These are phyloP conservation scores for Allygus modestus DNA, from an alignment of 2,888 invertebrate genomes.

Conservation along the genomic window DNA sequence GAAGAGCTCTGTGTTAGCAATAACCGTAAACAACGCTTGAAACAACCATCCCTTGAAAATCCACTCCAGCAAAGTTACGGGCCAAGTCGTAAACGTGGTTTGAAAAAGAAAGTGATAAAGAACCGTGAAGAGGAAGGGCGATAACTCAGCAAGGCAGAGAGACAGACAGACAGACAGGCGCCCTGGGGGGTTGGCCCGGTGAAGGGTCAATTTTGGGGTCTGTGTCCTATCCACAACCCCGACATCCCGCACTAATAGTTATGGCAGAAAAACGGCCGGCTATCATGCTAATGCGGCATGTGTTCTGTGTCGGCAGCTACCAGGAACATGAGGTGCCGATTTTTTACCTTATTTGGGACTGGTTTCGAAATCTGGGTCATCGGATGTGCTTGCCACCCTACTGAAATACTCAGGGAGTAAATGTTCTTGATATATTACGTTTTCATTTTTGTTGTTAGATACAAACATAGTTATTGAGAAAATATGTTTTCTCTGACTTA, in stretches of 20 bases:
- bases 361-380: no score
- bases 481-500: no score
- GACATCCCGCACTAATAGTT: not conserved
- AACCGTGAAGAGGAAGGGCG: conserved; percentile 22
- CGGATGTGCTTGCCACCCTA: no score
- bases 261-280: conserved; percentile 7
- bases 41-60: conserved; percentile 18
- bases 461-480: no score
- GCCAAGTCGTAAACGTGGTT: not conserved
- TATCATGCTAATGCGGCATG: conserved; percentile 10
- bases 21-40: no score
- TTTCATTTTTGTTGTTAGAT: no score
- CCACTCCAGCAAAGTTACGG: not conserved
- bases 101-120: not conserved
- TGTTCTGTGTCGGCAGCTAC: not conserved
- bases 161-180: conserved; percentile 10
- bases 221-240: not conserved
- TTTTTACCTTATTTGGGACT: conserved; percentile 1
- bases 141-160: not conserved
- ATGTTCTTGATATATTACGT: no score
- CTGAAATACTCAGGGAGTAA: no score
- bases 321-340: not conserved
- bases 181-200: not conserved
- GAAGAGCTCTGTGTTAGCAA: no score
- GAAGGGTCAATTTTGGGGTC: conserved; percentile 10